A percentile compares a stretch with the other conserved stretches of the same genome.
Conservation (phyloP, 2,888 invertebrate species). For the Myopa testacea region DNA sequence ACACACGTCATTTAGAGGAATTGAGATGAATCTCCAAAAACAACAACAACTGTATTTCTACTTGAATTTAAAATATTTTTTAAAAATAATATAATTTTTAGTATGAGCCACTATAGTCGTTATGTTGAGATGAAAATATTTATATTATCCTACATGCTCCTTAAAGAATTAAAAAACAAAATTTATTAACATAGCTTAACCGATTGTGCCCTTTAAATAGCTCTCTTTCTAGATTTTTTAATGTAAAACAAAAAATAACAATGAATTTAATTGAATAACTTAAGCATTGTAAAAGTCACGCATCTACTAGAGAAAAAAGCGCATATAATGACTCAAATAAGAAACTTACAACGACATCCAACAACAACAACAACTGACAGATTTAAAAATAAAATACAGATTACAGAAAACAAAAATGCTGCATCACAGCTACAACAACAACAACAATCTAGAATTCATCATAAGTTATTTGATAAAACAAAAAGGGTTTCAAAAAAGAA, state of each 20-base stretch:
- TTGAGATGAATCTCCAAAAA: too few relatives aligned
- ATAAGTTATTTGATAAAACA: slow-evolving; percentile 15
- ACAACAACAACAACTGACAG: slow-evolving; percentile 20
- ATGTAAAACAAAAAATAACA: slow-evolving; percentile 14
- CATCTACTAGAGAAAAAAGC: not conserved
- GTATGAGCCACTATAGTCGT: too few relatives aligned
- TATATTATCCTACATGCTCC: too few relatives aligned
- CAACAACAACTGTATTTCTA: too few relatives aligned
- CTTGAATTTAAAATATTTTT: too few relatives aligned
- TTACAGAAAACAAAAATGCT: not conserved
- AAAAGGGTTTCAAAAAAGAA: slow-evolving; percentile 37
- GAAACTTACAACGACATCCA: slow-evolving; percentile 11
- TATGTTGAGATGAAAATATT: too few relatives aligned
- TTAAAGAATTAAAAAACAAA: slow-evolving; percentile 50
- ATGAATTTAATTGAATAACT: slow-evolving; percentile 26
- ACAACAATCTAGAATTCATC: not conserved
- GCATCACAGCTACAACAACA: not conserved
- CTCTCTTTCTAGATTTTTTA: slow-evolving; percentile 62
- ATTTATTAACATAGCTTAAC: slow-evolving; percentile 63
- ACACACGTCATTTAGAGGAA: too few relatives aligned
- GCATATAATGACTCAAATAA: not conserved
- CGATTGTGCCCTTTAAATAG: slow-evolving; percentile 70
- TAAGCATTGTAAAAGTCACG: not conserved
- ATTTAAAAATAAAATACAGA: not conserved
- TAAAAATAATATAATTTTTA: too few relatives aligned